Base-by-base conservation (phyloP, 2,113 vertebrate genomes). In the Psophia crepitans region DNA sequence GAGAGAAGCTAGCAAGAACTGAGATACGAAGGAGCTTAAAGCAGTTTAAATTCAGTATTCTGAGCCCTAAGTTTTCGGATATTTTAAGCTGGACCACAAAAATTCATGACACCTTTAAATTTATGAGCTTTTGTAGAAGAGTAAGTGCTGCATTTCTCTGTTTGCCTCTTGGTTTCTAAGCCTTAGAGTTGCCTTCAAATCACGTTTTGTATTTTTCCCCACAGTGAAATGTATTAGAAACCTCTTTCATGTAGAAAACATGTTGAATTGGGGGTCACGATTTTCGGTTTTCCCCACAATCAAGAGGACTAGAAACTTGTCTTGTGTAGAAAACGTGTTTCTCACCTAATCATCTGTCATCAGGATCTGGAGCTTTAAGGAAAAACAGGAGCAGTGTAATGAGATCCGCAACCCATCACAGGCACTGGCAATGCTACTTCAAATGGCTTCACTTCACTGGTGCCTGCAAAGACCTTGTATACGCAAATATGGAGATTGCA, bases 271-370 rank as follows among this genome's bases (percentile, higher is more conserved):
- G 8, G 8, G 30, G 27, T 82, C 61, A 61, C 20, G 68, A 26
- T 70, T 82, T 88, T 90, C 0, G 4, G 18, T 85, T 90, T 93
- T 85, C 23, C 11, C 11, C 6, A 24, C 30, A 85, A 19, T 51
- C 23, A 75, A 49, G 37, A 30, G 27, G 58, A 90, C n/a, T 81
- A 84, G 69, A 93, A 84, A 74, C 26, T 66, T 83, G 32, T 74
- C 33, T 53, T 76, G 17, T 26, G 16, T 33, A 78, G 83, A 73
- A 87, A 92, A 92, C 0, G 1, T 58, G 22, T 84, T 96, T 90
- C 43, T 87, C 80, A 82, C 90, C 83, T 96, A 64, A 78, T 93
- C 27, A 64, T 81, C 83, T 92, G 61, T 95, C 86, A 71, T 84
- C 69, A 35, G 65, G 51, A 84, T 58, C 56, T 92, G 80, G 56